Evolutionary conservation across 2,888 invertebrate genomes (phyloP), one percentile per base, ranked within the genome.

Genomic region (Ectemnius lituratus): DNA sequence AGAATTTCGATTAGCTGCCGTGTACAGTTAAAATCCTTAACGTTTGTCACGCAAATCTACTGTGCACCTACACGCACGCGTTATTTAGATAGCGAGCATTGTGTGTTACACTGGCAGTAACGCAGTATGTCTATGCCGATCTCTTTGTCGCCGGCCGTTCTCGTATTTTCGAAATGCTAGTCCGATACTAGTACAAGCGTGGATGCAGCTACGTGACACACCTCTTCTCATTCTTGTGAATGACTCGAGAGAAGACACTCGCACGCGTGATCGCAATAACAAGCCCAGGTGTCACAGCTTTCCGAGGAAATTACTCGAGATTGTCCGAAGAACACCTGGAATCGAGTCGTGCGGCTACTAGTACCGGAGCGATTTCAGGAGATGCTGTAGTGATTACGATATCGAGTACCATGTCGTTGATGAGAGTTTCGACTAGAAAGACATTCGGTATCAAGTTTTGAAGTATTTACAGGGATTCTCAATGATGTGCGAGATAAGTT

Each of bases 1-100:
- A 62, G 27, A 23, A 66, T 61, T 67, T 58, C 69, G 71, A 65
- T 68, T 66, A 67, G 74, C 58, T 67, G 56, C 14, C 13, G 61
- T 62, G 49, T 56, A 67, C 56, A 67, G 66, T 28, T 74, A 74
- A 52, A 66, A 67, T 63, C 64, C 67, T 28, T 47, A n/a, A 64
- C 75, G 64, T 78, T 78, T 81, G 76, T 81, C 78, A 81, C 75
- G 78, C 78, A 81, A 81, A 81, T 81, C 57, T 52, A 47, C 60
- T 37, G 66, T 71, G 58, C 68, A 62, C 64, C 67, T 61, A 78
- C n/a, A 52, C 52, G n/a, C 52, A 73, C 37, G 37, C 37, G 72
- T 57, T 62, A 67, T 59, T 62, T 59, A 61, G 64, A 58, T 28
- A 52, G 37, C 37, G 8, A 37, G 72, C 63, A 78, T 80, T 81